Percentiles rank a stretch among this genome's conserved stretches.
These are phyloP conservation scores for Dipodomys ordii DNA, from an alignment of 2,113 vertebrate genomes.

Conservation along the genomic window DNA sequence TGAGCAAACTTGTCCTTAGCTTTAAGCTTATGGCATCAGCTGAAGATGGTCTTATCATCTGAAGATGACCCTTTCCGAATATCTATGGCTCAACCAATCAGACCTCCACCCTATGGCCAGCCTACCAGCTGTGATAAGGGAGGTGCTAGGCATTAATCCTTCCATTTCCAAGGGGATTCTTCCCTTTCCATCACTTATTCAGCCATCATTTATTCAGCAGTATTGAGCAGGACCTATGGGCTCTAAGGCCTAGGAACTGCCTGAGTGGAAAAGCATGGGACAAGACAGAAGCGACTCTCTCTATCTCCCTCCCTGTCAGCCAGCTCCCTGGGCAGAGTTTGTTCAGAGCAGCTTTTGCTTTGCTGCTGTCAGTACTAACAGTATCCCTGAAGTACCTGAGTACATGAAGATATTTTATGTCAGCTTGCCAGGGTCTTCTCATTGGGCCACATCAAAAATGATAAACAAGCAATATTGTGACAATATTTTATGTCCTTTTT, in stretches of 20 bases:
- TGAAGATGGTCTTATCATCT: neutral
- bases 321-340: neutral
- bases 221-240: neutral
- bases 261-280: slow-evolving; percentile 2
- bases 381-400: neutral
- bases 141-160: neutral
- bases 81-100: neutral
- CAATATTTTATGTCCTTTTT: neutral
- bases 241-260: neutral
- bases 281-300: neutral
- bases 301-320: neutral
- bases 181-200: neutral
- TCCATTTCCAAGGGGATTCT: neutral
- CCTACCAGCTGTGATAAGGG: neutral
- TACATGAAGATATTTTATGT: neutral
- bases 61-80: slow-evolving; percentile 25
- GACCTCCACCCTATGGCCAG: neutral
- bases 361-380: neutral
- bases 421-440: neutral
- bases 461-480: neutral
- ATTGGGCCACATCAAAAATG: neutral
- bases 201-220: neutral
- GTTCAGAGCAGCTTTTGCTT: neutral
- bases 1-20: neutral
- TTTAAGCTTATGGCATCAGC: neutral